phyloP scores from a whole-genome alignment of 2,888 invertebrate species.

The Platycheirus rosarum region DNA sequence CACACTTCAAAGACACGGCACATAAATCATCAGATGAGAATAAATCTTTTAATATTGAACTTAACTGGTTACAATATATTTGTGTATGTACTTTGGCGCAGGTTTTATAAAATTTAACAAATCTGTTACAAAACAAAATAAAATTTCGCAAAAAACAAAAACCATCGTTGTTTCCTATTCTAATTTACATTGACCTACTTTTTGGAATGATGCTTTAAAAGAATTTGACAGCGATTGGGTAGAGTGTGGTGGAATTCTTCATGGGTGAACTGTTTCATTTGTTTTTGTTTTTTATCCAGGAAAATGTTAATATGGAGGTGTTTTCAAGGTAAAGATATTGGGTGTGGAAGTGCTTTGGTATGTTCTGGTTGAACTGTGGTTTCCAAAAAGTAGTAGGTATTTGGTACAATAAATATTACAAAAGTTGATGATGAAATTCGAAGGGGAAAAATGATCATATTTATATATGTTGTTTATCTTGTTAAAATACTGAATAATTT shows the following conservation, averaged over 20 bases:
- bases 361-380: conserved; percentile 10
- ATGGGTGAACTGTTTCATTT: conserved; percentile 53
- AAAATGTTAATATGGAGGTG: conserved; percentile 36
- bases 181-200: conserved; percentile 61
- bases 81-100: background rate
- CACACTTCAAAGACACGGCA: conserved; percentile 1
- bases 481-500: no score
- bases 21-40: conserved; percentile 50
- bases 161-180: conserved; percentile 29
- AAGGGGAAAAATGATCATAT: background rate
- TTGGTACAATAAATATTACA: background rate
- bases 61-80: conserved; percentile 35
- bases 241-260: conserved; percentile 31
- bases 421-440: background rate
- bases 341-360: conserved; percentile 37
- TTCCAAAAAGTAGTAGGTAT: no score
- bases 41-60: conserved; percentile 46
- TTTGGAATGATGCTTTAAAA: conserved; percentile 48
- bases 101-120: conserved; percentile 2
- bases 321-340: conserved; percentile 41
- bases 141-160: conserved; percentile 12
- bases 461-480: no score
- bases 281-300: conserved; percentile 2
- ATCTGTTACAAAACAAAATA: conserved; percentile 14
- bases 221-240: conserved; percentile 28